Evolutionary conservation across 2,888 invertebrate genomes (phyloP).

Genomic region (Ptychoptera contaminata): DNA sequence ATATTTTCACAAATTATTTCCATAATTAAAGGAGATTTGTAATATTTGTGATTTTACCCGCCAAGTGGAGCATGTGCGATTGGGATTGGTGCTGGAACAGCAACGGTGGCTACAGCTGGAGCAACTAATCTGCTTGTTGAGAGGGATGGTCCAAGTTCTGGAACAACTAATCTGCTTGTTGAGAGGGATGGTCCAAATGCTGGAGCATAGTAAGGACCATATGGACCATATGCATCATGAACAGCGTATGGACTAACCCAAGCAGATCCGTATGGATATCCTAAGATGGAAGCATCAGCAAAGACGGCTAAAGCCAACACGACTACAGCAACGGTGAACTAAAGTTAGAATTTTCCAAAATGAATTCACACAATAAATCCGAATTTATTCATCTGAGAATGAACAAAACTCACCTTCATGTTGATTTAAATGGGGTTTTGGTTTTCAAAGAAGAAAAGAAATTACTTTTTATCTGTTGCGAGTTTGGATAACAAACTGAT

Average conservation of each 20-base stretch:
- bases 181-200: constrained; percentile 1
- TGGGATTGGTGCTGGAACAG: neutral
- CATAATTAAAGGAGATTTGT: too few species aligned
- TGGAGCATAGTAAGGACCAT: constrained; percentile 1
- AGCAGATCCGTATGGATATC: neutral
- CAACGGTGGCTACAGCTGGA: neutral
- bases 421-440: neutral
- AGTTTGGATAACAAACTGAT: too few species aligned
- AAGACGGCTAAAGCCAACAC: neutral
- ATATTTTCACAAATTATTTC: constrained; percentile 17
- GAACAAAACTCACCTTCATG: constrained; percentile 1
- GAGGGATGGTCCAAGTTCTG: constrained; percentile 8
- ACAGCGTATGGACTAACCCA: neutral
- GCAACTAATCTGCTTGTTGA: too few species aligned
- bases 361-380: neutral
- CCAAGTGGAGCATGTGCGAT: constrained; percentile 26
- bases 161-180: neutral
- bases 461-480: neutral
- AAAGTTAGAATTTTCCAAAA: neutral
- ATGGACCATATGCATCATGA: neutral
- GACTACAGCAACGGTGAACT: neutral
- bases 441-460: neutral
- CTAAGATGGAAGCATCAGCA: neutral
- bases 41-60: neutral
- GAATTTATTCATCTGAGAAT: neutral